Evolutionary conservation across 2,888 invertebrate genomes (phyloP).

Genomic region (Harpalus rubripes): DNA sequence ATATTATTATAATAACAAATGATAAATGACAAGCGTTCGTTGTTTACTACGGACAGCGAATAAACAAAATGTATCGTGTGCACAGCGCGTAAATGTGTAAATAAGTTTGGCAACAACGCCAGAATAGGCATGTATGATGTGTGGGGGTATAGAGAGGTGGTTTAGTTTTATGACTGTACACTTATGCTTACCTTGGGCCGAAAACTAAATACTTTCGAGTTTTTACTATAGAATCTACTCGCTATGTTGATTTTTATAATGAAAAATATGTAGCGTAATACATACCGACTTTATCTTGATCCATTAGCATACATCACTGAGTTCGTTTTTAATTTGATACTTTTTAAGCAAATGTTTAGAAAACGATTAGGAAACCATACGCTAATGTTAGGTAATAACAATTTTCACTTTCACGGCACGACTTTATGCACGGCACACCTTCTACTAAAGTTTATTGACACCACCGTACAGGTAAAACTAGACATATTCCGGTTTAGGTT

Average conservation of each 20-base stretch:
- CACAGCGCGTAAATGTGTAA: neutral
- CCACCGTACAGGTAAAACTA: conserved; percentile 74
- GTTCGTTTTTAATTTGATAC: conserved; percentile 27
- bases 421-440: conserved; percentile 76
- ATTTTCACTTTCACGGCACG: conserved; percentile 77
- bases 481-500: conserved; percentile 67
- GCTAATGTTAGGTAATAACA: conserved; percentile 73
- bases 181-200: conserved; percentile 74
- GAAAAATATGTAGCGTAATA: conserved; percentile 52
- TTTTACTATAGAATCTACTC: conserved; percentile 67
- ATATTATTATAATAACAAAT: neutral
- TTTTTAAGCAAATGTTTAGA: conserved; percentile 63
- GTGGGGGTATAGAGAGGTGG: conserved; percentile 70
- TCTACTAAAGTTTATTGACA: conserved; percentile 77
- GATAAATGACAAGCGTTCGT: neutral
- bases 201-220: conserved; percentile 73
- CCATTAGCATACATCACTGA: conserved; percentile 63
- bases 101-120: conserved; percentile 55
- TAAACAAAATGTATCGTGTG: conserved; percentile 19
- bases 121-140: conserved; percentile 57
- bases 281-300: conserved; percentile 63
- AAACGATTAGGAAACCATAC: conserved; percentile 70
- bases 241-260: conserved; percentile 35
- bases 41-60: conserved; percentile 15
- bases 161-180: conserved; percentile 74